These are phyloP conservation scores for Tupaia tana DNA, from an alignment of 2,113 vertebrate species.

Conservation along the genomic window DNA sequence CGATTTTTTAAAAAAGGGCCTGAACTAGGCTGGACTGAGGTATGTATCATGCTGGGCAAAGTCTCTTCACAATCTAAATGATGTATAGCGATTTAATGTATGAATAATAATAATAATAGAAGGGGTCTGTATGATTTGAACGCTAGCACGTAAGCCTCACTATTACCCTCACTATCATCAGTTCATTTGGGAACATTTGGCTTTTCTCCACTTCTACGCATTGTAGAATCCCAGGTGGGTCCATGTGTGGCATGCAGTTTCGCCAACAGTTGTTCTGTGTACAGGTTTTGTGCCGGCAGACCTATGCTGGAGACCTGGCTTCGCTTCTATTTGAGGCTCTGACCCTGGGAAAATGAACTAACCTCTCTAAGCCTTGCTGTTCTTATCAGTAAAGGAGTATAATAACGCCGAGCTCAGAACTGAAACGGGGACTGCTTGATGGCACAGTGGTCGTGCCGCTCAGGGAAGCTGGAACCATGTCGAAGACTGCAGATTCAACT, in stretches of 20 bases:
- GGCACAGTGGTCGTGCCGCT: too few relatives aligned
- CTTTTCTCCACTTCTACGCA: neutral
- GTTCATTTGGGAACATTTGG: neutral
- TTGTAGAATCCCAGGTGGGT: neutral
- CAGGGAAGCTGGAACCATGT: too few relatives aligned
- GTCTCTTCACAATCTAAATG: too few relatives aligned
- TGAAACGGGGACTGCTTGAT: too few relatives aligned
- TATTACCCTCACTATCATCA: neutral
- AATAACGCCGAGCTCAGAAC: neutral
- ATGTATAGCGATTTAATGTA: too few relatives aligned
- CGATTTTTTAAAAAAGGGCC: too few relatives aligned
- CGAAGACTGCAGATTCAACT: too few relatives aligned
- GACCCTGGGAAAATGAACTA: neutral
- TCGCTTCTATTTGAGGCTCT: neutral
- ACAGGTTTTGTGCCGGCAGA: neutral
- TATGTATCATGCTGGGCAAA: too few relatives aligned
- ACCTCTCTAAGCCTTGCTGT: neutral
- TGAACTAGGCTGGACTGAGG: too few relatives aligned
- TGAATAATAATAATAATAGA: too few relatives aligned
- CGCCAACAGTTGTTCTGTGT: neutral
- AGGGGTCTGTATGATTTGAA: neutral
- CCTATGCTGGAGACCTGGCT: neutral
- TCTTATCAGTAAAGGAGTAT: neutral
- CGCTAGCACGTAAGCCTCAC: neutral
- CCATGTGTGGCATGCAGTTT: rapidly evolving